Percentiles rank a stretch among this genome's conserved stretches.
These are phyloP conservation scores for Herminia tarsipennalis DNA, from an alignment of 2,888 invertebrate species.

Conservation along the genomic window DNA sequence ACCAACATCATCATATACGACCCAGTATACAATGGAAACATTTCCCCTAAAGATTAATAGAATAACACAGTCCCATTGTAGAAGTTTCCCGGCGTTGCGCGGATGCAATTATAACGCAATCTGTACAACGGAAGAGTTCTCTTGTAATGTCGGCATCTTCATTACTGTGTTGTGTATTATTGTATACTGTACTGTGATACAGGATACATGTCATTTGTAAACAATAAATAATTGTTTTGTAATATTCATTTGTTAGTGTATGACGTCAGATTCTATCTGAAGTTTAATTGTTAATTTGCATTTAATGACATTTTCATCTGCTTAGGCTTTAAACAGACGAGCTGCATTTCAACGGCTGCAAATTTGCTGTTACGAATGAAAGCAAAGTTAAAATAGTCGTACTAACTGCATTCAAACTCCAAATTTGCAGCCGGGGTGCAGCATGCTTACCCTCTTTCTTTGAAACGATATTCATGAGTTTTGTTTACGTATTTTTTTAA, in stretches of 20 bases:
- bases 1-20: not conserved
- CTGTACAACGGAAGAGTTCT: constrained; percentile 43
- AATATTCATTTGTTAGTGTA: not conserved
- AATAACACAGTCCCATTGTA: constrained; percentile 32
- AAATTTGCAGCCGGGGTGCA: too few relatives aligned
- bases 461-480: too few relatives aligned
- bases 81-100: constrained; percentile 27
- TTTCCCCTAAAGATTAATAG: constrained; percentile 16
- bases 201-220: constrained; percentile 13
- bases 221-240: constrained; percentile 1
- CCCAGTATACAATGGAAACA: constrained; percentile 29
- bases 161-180: constrained; percentile 19
- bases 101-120: constrained; percentile 49
- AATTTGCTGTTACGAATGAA: too few relatives aligned
- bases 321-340: too few relatives aligned
- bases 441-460: too few relatives aligned
- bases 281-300: too few relatives aligned
- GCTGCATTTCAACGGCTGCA: too few relatives aligned
- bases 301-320: too few relatives aligned
- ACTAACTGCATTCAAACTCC: too few relatives aligned
- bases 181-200: constrained; percentile 3
- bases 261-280: not conserved
- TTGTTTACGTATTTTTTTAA: too few relatives aligned
- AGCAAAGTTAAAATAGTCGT: too few relatives aligned
- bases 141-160: constrained; percentile 39